Conservation (phyloP, 1,140 invertebrate genomes). For the Drosophila nebulosa region DNA sequence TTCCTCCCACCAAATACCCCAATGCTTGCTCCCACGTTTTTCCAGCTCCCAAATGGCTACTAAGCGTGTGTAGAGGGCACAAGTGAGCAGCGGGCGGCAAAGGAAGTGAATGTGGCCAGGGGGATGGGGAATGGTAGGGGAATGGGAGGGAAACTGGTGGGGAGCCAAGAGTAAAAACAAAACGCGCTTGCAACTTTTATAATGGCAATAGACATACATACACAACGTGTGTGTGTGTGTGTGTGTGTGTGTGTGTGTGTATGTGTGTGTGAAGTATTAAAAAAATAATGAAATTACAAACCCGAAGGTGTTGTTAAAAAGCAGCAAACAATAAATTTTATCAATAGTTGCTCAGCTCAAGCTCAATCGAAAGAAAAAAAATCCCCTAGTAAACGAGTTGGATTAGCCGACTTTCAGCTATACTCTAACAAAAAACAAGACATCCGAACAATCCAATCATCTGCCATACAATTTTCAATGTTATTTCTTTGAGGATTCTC, state of each 20-base stretch:
- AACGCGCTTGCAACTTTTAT: slow-evolving; percentile 76
- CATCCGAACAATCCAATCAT: too few species aligned
- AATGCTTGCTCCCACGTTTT: slow-evolving; percentile 68
- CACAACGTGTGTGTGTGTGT: background rate
- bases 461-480: too few species aligned
- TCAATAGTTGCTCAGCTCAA: slow-evolving; percentile 58
- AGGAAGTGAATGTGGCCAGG: background rate
- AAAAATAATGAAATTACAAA: slow-evolving; percentile 80
- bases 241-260: slow-evolving; percentile 12
- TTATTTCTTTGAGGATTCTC: too few species aligned
- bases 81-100: slow-evolving; percentile 39
- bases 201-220: slow-evolving; percentile 54
- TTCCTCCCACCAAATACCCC: slow-evolving; percentile 45
- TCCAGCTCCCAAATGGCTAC: slow-evolving; percentile 80
- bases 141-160: slow-evolving; percentile 19
- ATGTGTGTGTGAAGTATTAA: slow-evolving; percentile 54
- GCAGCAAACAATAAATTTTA: slow-evolving; percentile 75
- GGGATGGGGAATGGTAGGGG: slow-evolving; percentile 3
- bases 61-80: slow-evolving; percentile 78
- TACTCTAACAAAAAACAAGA: background rate
- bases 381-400: background rate
- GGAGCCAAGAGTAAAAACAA: slow-evolving; percentile 52
- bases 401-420: background rate
- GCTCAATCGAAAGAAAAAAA: slow-evolving; percentile 22
- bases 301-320: slow-evolving; percentile 77